Evolutionary conservation across 1,140 invertebrate species (phyloP), one percentile per base, ranked within the genome.

Genomic region (Drosophila erecta): DNA sequence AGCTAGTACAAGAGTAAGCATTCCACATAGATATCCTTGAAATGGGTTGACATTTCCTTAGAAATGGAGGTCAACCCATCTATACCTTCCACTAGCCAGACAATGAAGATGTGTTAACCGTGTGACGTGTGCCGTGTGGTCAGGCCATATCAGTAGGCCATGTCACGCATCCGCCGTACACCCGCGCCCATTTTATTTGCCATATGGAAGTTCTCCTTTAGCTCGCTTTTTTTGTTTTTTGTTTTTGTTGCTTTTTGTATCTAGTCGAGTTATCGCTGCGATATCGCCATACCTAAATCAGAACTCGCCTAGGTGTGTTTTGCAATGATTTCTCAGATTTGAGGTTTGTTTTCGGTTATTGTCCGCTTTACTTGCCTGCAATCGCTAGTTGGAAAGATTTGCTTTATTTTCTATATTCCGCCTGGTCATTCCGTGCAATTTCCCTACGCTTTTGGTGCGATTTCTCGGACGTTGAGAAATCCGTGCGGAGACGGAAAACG

Each of bases 241-340:
- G 33, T 30, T 12, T 17, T 6, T 41, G 1, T 24, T 17, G 10
- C 30, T 17, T 47, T 64, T 76, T 79, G 61, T 79, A 76, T 65
- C 60, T 84, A 66, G 55, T 67, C 41, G 40, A 54, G 70, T 89
- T 86, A 86, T 86, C 81, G 83, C 84, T 8, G 51, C 58, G 79
- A 87, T 87, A 87, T 87, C 75, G 71, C 83, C 59, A 64, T 67
- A 58, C 62, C 55, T 61, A 87, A 87, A 87, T 87, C 83, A 89
- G 84, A 87, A 62, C 58, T 55, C 59, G 81, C 58, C 61, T 71
- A 57, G 83, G 78, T 81, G 83, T 87, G 81, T 85, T 85, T 85
- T 50, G 73, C 67, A 56, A 85, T 85, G 73, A 85, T 80, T 85
- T 85, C 43, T 70, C 67, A 77, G 73, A 85, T 86, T 76, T 44